phyloP scores from a whole-genome alignment of 2,113 vertebrate species.

The Corydoras maculifer region DNA sequence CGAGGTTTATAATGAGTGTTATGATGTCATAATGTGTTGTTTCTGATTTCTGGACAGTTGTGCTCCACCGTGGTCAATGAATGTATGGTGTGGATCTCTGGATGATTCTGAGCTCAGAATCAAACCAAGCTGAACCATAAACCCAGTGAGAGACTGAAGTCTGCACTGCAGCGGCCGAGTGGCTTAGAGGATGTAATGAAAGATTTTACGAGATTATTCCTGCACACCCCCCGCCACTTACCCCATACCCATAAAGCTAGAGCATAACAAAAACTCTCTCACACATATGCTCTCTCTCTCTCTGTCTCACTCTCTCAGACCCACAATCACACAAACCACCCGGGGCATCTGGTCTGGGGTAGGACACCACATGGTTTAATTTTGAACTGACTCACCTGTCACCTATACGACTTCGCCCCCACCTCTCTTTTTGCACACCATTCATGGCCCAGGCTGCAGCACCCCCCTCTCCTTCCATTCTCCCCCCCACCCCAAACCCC shows the following conservation, averaged over 20 bases:
- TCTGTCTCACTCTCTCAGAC: not conserved
- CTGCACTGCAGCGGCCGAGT: slow-evolving; percentile 8
- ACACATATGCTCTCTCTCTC: slow-evolving; percentile 4
- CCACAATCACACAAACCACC: slow-evolving; percentile 3
- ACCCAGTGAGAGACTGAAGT: not conserved
- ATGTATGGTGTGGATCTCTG: too few species aligned
- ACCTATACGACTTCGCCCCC: slow-evolving; percentile 25
- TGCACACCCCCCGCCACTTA: slow-evolving; percentile 19
- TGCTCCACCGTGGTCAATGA: too few species aligned
- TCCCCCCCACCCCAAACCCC: not conserved
- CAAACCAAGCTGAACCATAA: not conserved
- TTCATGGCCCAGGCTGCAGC: not conserved
- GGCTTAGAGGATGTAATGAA: slow-evolving; percentile 25
- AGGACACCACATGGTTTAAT: slow-evolving; percentile 38
- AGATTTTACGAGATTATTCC: slow-evolving; percentile 32
- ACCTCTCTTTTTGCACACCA: not conserved
- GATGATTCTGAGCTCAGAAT: too few species aligned
- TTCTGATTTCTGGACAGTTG: too few species aligned
- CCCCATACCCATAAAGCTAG: slow-evolving; percentile 18
- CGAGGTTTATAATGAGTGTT: too few species aligned
- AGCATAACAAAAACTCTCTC: slow-evolving; percentile 21
- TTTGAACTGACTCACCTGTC: slow-evolving; percentile 39
- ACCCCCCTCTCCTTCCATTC: not conserved
- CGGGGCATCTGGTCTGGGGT: slow-evolving; percentile 30
- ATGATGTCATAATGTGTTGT: too few species aligned